phyloP scores from a whole-genome alignment of 2,113 vertebrate species.

The Gila orcuttii region DNA sequence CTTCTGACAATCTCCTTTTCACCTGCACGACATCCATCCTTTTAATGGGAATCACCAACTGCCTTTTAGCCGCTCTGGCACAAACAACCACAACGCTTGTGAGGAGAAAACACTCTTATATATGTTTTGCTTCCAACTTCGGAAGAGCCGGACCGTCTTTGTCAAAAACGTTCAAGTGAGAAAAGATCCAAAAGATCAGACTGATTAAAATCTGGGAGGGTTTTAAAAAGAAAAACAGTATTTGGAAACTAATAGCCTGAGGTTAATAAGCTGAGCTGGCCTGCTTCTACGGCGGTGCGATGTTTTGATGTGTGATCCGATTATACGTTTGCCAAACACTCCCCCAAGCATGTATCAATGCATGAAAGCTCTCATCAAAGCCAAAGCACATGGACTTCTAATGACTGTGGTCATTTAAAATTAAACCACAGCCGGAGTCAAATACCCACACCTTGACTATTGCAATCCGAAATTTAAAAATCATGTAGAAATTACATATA shows the following conservation, averaged over 20 bases:
- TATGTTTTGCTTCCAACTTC: background rate
- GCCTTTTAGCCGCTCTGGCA: slow-evolving; percentile 23
- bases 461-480: slow-evolving; percentile 67
- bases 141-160: background rate
- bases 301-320: slow-evolving; percentile 65
- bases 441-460: slow-evolving; percentile 73
- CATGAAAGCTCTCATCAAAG: slow-evolving; percentile 77
- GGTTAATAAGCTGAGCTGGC: slow-evolving; percentile 62
- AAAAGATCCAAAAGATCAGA: slow-evolving; percentile 16
- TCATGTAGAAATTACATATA: background rate
- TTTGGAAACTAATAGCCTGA: slow-evolving; percentile 64
- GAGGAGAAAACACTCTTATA: background rate
- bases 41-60: slow-evolving; percentile 30
- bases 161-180: background rate
- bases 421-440: slow-evolving; percentile 69
- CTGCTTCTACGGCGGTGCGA: slow-evolving; percentile 49
- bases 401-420: slow-evolving; percentile 65
- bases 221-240: slow-evolving; percentile 14
- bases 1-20: slow-evolving; percentile 35
- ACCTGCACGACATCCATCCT: slow-evolving; percentile 29
- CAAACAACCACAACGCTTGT: background rate
- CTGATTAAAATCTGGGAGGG: slow-evolving; percentile 19
- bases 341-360: slow-evolving; percentile 61
- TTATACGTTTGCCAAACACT: slow-evolving; percentile 64
- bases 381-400: slow-evolving; percentile 70